Evolutionary conservation across 2,888 invertebrate genomes (phyloP).

Genomic region (Macrophya annulata): DNA sequence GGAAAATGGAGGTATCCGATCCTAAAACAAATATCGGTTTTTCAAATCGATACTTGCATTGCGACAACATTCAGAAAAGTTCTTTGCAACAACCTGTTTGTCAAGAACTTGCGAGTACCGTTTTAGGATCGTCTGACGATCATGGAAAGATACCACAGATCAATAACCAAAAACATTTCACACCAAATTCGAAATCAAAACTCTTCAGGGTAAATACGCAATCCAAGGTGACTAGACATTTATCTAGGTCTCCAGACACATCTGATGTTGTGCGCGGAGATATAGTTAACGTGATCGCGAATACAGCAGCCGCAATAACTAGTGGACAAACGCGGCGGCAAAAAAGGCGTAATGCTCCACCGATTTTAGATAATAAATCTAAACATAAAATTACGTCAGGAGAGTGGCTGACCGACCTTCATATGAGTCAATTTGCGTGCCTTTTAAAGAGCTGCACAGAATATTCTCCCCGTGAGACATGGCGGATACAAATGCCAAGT

Average conservation of each 20-base stretch:
- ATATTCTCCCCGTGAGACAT: conserved; percentile 52
- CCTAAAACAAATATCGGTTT: not conserved
- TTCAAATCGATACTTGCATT: not conserved
- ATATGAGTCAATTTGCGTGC: conserved; percentile 53
- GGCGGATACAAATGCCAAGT: conserved; percentile 43
- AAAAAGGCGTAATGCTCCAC: conserved; percentile 5
- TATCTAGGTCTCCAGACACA: not conserved
- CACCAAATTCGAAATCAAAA: not conserved
- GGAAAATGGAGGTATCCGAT: not conserved
- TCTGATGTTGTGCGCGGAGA: not conserved
- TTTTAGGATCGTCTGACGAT: not conserved
- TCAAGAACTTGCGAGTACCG: not conserved
- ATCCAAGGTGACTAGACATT: too few relatives aligned
- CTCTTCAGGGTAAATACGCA: not conserved
- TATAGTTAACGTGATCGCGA: not conserved
- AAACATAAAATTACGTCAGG: not conserved
- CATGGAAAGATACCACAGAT: not conserved
- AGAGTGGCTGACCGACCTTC: conserved; percentile 54
- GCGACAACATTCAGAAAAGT: not conserved
- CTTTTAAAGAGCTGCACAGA: conserved; percentile 52
- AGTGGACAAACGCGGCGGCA: not conserved
- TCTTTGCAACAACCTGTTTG: not conserved
- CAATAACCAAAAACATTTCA: not conserved
- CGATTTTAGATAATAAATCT: not conserved
- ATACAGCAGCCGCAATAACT: not conserved